Base-by-base conservation (phyloP, 2,888 invertebrate species). In the Autographa gamma region DNA sequence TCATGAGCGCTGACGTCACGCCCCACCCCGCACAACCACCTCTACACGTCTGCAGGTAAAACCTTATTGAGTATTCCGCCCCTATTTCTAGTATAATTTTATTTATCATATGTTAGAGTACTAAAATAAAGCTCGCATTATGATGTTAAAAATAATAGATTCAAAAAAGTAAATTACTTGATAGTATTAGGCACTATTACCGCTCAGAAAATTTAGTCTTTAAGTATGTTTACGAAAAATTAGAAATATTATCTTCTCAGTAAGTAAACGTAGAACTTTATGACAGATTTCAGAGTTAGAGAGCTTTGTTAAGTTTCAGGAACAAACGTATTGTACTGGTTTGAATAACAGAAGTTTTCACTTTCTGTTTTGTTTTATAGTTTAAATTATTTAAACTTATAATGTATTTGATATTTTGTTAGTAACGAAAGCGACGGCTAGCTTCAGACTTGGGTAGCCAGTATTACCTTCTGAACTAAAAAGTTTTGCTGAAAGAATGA, bases 1-100 rank as follows among this genome's bases (percentile, higher is more conserved):
- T 89, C 89, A 88, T 80, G 38, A 16, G 56, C 58, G 74, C 77
- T 88, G 85, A 89, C 91, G 91, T 93, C 95, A 86, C 90, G 81
- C 88, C 83, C 90, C 91, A 91, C 89, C 85, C 79, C 41, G 56
- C 66, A 58, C 66, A 70, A 60, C 79, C 71, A 60, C 73, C 70
- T 63, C 62, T 79, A 71, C 66, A 60, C 72, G 79, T 80, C 77
- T 83, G 80, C 79, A 80, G 82, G 82, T 84, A 79, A 71, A 67
- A 60, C 71, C 16, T 80, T 78, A 74, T 74, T 66, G 71, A 65
- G 74, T 71, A 78, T 74, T 32, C 68, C 73, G 70, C 60, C 71
- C 71, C 60, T 76, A 71, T 72, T 80, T 65, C 65, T 71, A 60
- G 52, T 80, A 69, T 74, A 70, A 75, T 73, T 79, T 71, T 65